Conservation (phyloP, 2,113 vertebrate species). For the Eclectus roratus region DNA sequence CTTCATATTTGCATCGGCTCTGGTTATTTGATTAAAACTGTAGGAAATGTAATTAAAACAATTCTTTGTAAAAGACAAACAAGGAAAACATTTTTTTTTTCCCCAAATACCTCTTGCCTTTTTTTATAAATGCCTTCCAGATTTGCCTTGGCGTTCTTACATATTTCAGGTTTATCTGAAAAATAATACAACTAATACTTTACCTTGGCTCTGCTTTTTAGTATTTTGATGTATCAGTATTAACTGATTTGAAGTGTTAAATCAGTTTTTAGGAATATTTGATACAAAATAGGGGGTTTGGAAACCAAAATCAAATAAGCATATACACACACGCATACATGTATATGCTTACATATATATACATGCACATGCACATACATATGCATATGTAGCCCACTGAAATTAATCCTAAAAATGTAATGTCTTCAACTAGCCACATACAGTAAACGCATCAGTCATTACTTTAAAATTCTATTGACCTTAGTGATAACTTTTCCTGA, state of each 20-base stretch:
- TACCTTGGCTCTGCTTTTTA: slow-evolving; percentile 12
- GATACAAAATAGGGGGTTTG: slow-evolving; percentile 22
- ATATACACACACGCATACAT: background rate
- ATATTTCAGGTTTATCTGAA: slow-evolving; percentile 11
- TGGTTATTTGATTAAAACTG: background rate
- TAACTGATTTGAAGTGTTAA: slow-evolving; percentile 27
- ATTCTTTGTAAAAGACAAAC: background rate
- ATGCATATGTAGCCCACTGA: background rate
- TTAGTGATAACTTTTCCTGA: background rate
- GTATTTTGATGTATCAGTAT: slow-evolving; percentile 5
- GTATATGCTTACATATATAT: background rate
- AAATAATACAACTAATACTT: slow-evolving; percentile 30
- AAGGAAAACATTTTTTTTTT: background rate
- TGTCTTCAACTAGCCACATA: background rate
- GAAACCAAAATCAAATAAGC: slow-evolving; percentile 7
- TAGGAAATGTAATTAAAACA: background rate
- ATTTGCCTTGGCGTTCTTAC: background rate
- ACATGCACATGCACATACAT: background rate
- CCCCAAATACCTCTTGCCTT: background rate
- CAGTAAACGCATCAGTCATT: background rate
- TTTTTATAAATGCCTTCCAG: slow-evolving; percentile 45
- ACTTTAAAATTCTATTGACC: background rate
- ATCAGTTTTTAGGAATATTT: slow-evolving; percentile 1
- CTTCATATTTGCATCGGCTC: background rate
- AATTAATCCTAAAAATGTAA: slow-evolving; percentile 19